Percentiles rank a stretch among this genome's conserved stretches.
Conservation (phyloP, 2,888 invertebrate genomes). For the Nephrotoma appendiculata region DNA sequence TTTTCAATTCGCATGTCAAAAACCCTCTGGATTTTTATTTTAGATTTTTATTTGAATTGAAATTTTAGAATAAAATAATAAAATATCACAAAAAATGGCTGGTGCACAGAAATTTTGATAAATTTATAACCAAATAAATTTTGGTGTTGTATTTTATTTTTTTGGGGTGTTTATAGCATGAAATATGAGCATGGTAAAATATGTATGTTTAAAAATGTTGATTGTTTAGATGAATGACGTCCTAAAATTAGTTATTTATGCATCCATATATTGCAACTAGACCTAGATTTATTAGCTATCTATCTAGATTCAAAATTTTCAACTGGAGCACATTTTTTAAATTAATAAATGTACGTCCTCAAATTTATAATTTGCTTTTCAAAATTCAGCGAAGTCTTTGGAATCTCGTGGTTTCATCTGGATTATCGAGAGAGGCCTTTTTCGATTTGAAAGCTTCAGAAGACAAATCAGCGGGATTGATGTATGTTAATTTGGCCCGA, state of each 20-base stretch:
- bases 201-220: neutral
- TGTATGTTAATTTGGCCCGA: too few species aligned
- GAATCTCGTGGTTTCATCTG: too few species aligned
- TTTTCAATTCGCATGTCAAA: neutral
- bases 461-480: too few species aligned
- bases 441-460: too few species aligned
- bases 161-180: neutral
- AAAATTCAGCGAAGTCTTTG: too few species aligned
- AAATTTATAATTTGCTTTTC: too few species aligned
- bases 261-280: neutral
- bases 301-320: too few species aligned
- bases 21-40: neutral
- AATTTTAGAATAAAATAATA: neutral
- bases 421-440: too few species aligned
- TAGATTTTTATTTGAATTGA: neutral
- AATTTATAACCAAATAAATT: neutral
- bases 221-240: neutral
- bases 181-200: neutral
- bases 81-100: neutral
- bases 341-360: too few species aligned
- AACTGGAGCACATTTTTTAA: too few species aligned
- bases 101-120: neutral
- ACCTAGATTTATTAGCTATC: too few species aligned
- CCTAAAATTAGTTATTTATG: neutral
- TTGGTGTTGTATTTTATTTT: neutral